Evolutionary conservation across 37 sponge, comb jelly and placozoan genomes (phyloP).

Genomic region (Geodia barretti): DNA sequence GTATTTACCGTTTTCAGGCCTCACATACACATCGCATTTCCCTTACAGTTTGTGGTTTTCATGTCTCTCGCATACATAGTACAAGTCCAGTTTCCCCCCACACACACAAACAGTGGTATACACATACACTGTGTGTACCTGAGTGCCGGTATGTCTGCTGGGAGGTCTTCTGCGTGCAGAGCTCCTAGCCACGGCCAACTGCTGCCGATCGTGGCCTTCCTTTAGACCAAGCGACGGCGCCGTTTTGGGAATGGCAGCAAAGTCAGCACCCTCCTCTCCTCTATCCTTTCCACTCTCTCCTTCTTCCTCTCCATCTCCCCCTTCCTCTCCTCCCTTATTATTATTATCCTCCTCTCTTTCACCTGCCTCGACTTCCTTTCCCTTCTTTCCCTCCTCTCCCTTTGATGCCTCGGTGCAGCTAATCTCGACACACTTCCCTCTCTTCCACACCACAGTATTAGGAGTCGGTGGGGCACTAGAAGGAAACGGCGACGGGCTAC

Average conservation of each 20-base stretch:
- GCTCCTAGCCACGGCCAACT: slow-evolving; percentile 25
- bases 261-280: not conserved
- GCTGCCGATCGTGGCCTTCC: slow-evolving; percentile 34
- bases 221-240: slow-evolving; percentile 46
- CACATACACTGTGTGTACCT: not conserved
- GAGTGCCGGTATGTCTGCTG: not conserved
- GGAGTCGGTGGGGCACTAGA: not conserved
- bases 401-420: not conserved
- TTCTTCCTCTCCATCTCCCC: not conserved
- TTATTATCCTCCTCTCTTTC: not conserved
- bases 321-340: not conserved
- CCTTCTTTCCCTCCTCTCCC: not conserved
- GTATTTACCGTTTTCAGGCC: too few relatives aligned
- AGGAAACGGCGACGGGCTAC: not conserved
- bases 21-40: too few relatives aligned
- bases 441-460: not conserved
- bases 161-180: slow-evolving; percentile 34
- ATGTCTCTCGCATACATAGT: too few relatives aligned
- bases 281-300: not conserved
- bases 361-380: not conserved
- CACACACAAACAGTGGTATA: too few relatives aligned
- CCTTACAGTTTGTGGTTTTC: too few relatives aligned
- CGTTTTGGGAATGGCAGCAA: slow-evolving; percentile 20
- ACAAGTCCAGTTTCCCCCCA: too few relatives aligned
- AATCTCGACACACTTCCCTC: not conserved